Evolutionary conservation across 1,140 invertebrate genomes (phyloP), one percentile per base, ranked within the genome.

Genomic region (Pygmarrhopalites habei): DNA sequence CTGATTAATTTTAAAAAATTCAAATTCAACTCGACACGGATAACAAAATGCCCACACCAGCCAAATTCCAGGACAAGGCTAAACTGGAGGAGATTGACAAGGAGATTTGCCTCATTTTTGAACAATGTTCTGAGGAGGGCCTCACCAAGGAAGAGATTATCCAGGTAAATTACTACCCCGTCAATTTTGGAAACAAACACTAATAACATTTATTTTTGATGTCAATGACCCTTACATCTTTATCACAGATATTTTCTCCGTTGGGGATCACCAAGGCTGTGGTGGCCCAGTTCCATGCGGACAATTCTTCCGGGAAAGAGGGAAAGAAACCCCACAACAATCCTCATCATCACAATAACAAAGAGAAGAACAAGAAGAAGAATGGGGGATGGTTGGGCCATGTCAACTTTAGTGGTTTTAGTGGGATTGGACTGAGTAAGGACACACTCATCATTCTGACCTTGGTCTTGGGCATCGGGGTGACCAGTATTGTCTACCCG

Each of bases 201-300:
- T n/a, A n/a, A n/a, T n/a, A n/a, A n/a, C n/a, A n/a, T n/a, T n/a
- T n/a, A n/a, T n/a, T n/a, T n/a, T n/a, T n/a, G n/a, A n/a, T n/a
- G n/a, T n/a, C n/a, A n/a, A n/a, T n/a, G n/a, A n/a, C n/a, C n/a
- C n/a, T n/a, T n/a, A n/a, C n/a, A n/a, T n/a, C n/a, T n/a, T n/a
- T n/a, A n/a, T n/a, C n/a, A n/a, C n/a, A n/a, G n/a, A n/a, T n/a
- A 2, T 68, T 68, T 49, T 39, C 66, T 28, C 66, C 66, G 3
- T 35, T 68, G 2, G 59, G 62, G 2, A 41, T 68, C 17, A 44
- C 62, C 2, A 28, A 46, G 19, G 7, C 21, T 2, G 15, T 53
- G 41, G 51, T 53, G 3, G 55, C 25, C 21, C 7, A 57, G 26
- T 66, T 30, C 12, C n/a, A 55, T 29, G 26, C 21, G 5, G n/a